Base-by-base conservation (phyloP, 1,140 invertebrate species). In the Zeugodacus cucurbitae region DNA sequence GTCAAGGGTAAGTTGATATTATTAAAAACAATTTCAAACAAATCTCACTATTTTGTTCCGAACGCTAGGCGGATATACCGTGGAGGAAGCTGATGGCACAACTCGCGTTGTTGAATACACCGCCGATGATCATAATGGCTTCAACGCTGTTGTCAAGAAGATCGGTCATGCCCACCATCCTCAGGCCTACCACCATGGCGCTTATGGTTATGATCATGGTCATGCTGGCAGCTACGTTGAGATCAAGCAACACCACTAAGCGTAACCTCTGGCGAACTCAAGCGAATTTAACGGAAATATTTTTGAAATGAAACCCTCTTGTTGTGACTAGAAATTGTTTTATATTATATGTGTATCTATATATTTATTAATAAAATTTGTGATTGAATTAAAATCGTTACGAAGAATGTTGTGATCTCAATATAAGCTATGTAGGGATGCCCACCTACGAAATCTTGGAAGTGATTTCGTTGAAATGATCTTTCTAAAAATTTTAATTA, bases 71-170 rank as follows among this genome's bases (percentile, higher is more conserved):
- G 93, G 91, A 64, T 95, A 95, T 90, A 94, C 94, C 4, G 89
- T 95, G 29, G 93, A 95, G 11, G 95, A 95, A 89, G 94, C 95
- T 34, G 95, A 95, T 89, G 95, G 95, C 87, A 95, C 94, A 4
- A 91, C 93, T n/a, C 90, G 95, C 62, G 94, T 94, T 88, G 95
- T 95, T 22, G 94, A 95, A 88, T 95, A 95, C 89, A 94, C 94
- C 20, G 94, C 94, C 54, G 94, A 94, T 87, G 78, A 88, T 10
- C 88, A 89, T 74, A 93, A 94, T 88, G 94, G 94, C 22, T 95
- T 95, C 91, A 94, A 94, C 89, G 94, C 94, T 59, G 92, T 94
- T 17, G 94, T 95, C 41, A 94, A 94, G 89, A 92, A 94, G 89
- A 93, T 94, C 44, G 94, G 95, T 87, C 94, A 95, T 89, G 94